Conservation (phyloP, 2,113 vertebrate species). For the Pollachius pollachius region DNA sequence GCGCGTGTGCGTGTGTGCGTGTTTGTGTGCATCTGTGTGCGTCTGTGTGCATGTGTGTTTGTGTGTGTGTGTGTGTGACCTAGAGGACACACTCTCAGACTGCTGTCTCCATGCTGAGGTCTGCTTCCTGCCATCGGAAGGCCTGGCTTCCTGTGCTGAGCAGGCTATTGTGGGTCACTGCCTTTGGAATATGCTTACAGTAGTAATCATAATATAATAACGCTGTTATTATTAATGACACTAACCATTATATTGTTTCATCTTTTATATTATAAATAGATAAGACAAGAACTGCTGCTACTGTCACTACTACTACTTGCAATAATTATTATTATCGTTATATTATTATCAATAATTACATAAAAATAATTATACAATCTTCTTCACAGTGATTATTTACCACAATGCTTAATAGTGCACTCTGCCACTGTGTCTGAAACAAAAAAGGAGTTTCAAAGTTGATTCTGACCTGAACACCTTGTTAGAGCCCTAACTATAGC, state of each 20-base stretch:
- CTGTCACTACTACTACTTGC: no score
- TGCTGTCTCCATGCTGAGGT: slow-evolving; percentile 58
- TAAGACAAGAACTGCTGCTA: no score
- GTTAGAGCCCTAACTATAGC: no score
- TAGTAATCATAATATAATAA: not conserved
- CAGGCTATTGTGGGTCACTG: slow-evolving; percentile 12
- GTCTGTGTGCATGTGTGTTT: not conserved
- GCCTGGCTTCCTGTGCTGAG: slow-evolving; percentile 52
- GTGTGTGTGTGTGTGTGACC: slow-evolving; percentile 26
- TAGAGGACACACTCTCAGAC: slow-evolving; percentile 59
- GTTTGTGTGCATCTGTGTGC: not conserved
- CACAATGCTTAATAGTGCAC: no score
- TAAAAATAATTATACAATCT: no score
- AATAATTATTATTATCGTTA: no score
- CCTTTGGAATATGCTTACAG: not conserved
- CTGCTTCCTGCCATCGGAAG: slow-evolving; percentile 64
- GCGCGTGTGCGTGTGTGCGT: not conserved
- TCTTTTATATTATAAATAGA: not conserved
- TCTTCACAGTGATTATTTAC: no score
- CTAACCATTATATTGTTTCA: not conserved
- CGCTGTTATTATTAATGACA: not conserved
- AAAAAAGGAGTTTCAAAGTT: no score
- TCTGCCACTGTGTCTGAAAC: no score
- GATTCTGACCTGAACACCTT: no score
- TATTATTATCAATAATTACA: no score